Base-by-base conservation (phyloP, 2,888 invertebrate genomes). In the Philaethria dido region DNA sequence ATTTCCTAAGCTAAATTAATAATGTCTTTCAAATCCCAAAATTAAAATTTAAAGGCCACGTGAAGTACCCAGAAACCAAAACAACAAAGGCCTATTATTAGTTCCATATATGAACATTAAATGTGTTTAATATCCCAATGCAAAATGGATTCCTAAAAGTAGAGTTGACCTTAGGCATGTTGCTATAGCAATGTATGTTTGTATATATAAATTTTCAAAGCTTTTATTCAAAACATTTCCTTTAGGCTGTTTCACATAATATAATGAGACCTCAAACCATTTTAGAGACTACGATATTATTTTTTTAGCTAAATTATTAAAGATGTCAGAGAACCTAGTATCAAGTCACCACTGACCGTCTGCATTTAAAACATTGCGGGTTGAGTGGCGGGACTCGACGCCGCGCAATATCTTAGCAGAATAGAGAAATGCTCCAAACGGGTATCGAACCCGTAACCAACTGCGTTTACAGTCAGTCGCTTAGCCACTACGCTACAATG, bases 1-100 rank as follows among this genome's bases (percentile, higher is more conserved):
- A 54, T 33, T 33, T 18, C 54, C 29, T 36, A 13, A 36, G 16
- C 8, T 36, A 36, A 6, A n/a, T 55, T 22, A 22, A 57, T 22
- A 5, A 57, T 4, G 25, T 57, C 57, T 57, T 57, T 22, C 57
- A 42, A 57, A 20, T 42, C n/a, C 25, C 22, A 25, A 16, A 20
- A 42, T 42, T n/a, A 42, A 42, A 42, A n/a, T 5, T 52, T 29
- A 16, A 50, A 29, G 11, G 44, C 44, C 6, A 8, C 8, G 44
- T 14, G 1, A 44, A 29, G 33, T 4, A 45, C 20, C 11, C 29
- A 9, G 52, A 29, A 52, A 29, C 29, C 29, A 52, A 33, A 8
- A 33, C 9, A 33, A 8, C 33, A 33, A 16, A 29, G 52, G 29
- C 4, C 14, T 55, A 42, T 25, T n/a, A 42, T 22, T 42, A 42